A percentile compares a stretch with the other conserved stretches of the same genome.
Evolutionary conservation across 2,113 vertebrate species (phyloP).

Genomic region (Tamias sibiricus): DNA sequence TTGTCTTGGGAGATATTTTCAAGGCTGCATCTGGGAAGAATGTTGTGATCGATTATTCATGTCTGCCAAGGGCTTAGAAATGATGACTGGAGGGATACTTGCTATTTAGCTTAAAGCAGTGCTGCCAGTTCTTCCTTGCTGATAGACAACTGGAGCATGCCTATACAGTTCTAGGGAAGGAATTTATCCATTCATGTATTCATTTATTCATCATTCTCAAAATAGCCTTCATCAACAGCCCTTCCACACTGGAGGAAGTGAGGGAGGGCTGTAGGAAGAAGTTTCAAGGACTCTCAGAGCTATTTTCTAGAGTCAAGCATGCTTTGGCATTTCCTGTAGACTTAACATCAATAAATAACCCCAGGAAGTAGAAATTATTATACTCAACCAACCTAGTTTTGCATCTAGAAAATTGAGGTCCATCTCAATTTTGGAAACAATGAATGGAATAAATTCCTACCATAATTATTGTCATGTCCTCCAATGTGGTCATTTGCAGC

Average conservation of each 20-base stretch:
- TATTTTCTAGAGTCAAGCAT: conserved; percentile 22
- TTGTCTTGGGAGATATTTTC: conserved; percentile 44
- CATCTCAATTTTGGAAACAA: conserved; percentile 20
- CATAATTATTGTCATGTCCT: not conserved
- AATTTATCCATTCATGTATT: conserved; percentile 8
- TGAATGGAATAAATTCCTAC: not conserved
- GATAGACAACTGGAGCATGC: not conserved
- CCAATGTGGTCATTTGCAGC: not conserved
- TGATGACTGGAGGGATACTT: not conserved
- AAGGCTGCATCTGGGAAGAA: conserved; percentile 37
- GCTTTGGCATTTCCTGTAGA: conserved; percentile 6
- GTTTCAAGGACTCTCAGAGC: not conserved
- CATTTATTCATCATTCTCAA: not conserved
- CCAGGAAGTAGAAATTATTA: conserved; percentile 24
- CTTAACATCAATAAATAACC: not conserved
- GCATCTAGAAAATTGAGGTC: not conserved
- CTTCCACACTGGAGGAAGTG: not conserved
- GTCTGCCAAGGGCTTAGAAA: conserved; percentile 34
- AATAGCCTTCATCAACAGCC: not conserved
- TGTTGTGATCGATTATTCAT: conserved; percentile 45
- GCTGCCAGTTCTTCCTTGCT: not conserved
- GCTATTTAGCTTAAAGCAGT: not conserved
- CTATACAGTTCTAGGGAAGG: not conserved
- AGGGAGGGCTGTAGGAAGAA: not conserved
- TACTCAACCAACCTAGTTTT: not conserved